Evolutionary conservation across 2,797 vertebrate species (phyloP), one percentile per base, ranked within the genome.

Genomic region (Pipistrellus nathusii): DNA sequence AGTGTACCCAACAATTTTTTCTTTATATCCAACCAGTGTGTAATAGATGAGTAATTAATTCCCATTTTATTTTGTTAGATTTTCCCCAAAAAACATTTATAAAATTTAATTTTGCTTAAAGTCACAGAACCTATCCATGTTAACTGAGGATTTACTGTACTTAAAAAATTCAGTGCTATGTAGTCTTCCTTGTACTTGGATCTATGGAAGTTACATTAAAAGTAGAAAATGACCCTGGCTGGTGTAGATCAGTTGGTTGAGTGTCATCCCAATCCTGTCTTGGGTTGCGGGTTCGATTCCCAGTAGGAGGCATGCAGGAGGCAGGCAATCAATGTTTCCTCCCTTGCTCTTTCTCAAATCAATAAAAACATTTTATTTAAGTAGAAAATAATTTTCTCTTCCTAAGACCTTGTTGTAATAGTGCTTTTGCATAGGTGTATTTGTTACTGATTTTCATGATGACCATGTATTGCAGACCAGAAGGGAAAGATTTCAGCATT

Each of bases 401-500:
- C 53, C 86, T 6, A 88, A 72, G 76, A 25, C 38, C 14, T 78
- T 62, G 5, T 90, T 88, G 7, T 88, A 59, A 30, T 81, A 25
- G 9, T 75, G 11, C 8, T 69, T 83, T 91, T 73, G 21, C 21
- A 3, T 90, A 9, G 5, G 5, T 76, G 38, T 76, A 17, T 71
- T 8, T 75, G 32, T 90, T 96, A 66, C 21, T 94, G 21, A 89
- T 81, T 82, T 94, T 71, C 95, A 62, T 93, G 68, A 9, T 95
- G 57, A 93, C 77, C 3, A 3, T 27, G 77, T 90, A 21, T 93
- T 96, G 27, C 98, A 99, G 99, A 91, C 99, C 99, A 0, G 99
- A 99, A 97, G 99, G 99, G 83, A 99, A 99, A 96, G 99, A 99
- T 97, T 99, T 99, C 98, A 99, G 99, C 23, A 99, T 99, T 72